Evolutionary conservation across 2,888 invertebrate genomes (phyloP), one percentile per base, ranked within the genome.

Genomic region (Deilephila porcellus): DNA sequence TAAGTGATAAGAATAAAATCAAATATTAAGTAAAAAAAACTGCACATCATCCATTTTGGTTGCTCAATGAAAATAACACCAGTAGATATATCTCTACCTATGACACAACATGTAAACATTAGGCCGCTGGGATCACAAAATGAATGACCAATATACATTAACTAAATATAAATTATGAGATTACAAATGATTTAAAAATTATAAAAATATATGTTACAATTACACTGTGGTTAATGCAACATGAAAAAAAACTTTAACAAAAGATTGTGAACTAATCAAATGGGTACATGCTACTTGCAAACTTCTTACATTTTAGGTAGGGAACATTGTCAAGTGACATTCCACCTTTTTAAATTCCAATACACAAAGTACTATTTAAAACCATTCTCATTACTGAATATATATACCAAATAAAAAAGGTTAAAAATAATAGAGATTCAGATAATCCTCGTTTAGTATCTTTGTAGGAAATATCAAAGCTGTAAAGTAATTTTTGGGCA

Each of bases 111-210:
- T 67, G 67, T 37, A 72, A 72, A 78, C 75, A 77, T 86, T 87
- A 88, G 86, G 88, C 88, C 86, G 81, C 77, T 77, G 80, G 81
- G 80, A 81, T 81, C 75, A 75, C 59, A 75, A 71, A 74, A 71
- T 71, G 72, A 60, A 75, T 75, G 77, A 77, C 75, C 11, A 77
- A 80, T 77, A 82, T 79, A 82, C 76, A 81, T 75, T 79, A 81
- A 67, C 25, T 67, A 79, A 78, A 81, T 80, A 82, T 83, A 85
- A 82, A 88, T 86, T 85, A 89, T 91, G 92, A 93, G 91, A 92
- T 91, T 92, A 91, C 89, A 87, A 79, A 82, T 83, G 85, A 82
- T 77, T 71, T 67, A 52, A 71, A 71, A 71, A 56, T 74, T 74
- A 76, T 77, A 75, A 72, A 78, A 76, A 70, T 76, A 67, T 59